Base-by-base conservation (phyloP, 2,888 invertebrate genomes). In the Athrips mouffetella region DNA sequence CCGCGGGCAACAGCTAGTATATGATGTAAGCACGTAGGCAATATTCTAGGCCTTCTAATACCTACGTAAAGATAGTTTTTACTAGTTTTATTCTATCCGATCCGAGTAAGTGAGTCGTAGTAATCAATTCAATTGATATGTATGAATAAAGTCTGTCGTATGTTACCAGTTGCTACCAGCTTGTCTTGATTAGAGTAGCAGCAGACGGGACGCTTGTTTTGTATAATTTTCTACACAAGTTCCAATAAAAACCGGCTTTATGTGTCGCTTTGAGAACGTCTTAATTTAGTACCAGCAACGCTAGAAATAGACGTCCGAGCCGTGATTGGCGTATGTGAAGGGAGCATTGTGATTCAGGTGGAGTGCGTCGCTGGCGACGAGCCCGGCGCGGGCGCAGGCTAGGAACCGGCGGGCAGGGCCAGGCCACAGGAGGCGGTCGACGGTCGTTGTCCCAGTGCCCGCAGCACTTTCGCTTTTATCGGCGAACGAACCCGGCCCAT, bases 361-460 rank as follows among this genome's bases (percentile, higher is more conserved):
- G 27, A n/a, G 11, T 11, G 31, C 10, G 10, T 10, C 10, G 37
- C 31, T 45, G 23, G 33, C 41, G 48, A 16, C 18, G 42, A 23
- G 42, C 44, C 31, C 16, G 20, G 44, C 44, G 40, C 40, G 40
- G 11, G 16, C 21, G 47, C 40, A 23, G 37, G 29, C 42, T 23
- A 68, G 71, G 65, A 41, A 13, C 41, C 74, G 77, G 75, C 73
- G 75, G 64, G 67, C 61, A 65, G n/a, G n/a, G 65, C 71, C 78
- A 76, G 70, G 73, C 63, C 66, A 57, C 74, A 67, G 69, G 60
- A 62, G 64, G 70, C 75, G 81, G 86, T 84, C 83, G 75, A 62
- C 81, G 87, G 87, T 87, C 88, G 79, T 85, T 84, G 88, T 86
- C 81, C 88, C 82, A 87, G 64, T 88, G 86, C 87, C 86, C 85